A percentile compares a stretch with the other conserved stretches of the same genome.
Conservation (phyloP, 2,888 invertebrate species). For the Podabrus alpinus region DNA sequence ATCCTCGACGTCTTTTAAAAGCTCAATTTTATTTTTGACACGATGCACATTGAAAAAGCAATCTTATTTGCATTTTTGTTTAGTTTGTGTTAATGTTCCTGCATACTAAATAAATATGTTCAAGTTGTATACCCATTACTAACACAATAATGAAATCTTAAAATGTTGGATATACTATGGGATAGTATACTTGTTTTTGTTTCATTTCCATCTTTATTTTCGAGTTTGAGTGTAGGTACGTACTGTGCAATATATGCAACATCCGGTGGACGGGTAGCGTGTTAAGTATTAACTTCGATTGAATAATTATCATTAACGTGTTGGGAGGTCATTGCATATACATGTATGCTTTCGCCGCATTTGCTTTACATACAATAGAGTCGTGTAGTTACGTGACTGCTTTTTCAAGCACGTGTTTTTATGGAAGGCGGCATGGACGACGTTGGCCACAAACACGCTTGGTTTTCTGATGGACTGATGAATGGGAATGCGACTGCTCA, state of each 20-base stretch:
- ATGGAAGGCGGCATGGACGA: slow-evolving; percentile 38
- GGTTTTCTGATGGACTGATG: slow-evolving; percentile 44
- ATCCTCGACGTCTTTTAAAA: slow-evolving; percentile 40
- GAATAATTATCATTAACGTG: slow-evolving; percentile 54
- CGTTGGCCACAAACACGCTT: slow-evolving; percentile 32
- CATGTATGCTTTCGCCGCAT: slow-evolving; percentile 45
- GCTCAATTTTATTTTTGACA: slow-evolving; percentile 32
- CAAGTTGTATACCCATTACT: neutral
- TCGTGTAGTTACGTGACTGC: slow-evolving; percentile 53
- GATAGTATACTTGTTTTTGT: neutral
- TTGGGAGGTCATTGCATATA: slow-evolving; percentile 50
- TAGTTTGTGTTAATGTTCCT: neutral
- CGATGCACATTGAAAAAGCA: slow-evolving; percentile 25
- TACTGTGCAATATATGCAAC: slow-evolving; percentile 24
- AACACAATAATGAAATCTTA: neutral
- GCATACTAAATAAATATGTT: neutral
- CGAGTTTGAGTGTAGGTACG: neutral
- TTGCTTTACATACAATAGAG: slow-evolving; percentile 55
- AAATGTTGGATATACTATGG: neutral
- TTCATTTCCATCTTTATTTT: neutral
- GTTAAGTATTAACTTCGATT: slow-evolving; percentile 44
- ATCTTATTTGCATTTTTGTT: slow-evolving; percentile 4
- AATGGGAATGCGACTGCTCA: slow-evolving; percentile 46
- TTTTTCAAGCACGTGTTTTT: slow-evolving; percentile 51
- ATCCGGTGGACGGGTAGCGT: slow-evolving; percentile 37